A percentile compares a stretch with the other conserved stretches of the same genome.
These are phyloP conservation scores for Anthophora plumipes DNA, from an alignment of 2,888 invertebrate genomes.

Conservation along the genomic window DNA sequence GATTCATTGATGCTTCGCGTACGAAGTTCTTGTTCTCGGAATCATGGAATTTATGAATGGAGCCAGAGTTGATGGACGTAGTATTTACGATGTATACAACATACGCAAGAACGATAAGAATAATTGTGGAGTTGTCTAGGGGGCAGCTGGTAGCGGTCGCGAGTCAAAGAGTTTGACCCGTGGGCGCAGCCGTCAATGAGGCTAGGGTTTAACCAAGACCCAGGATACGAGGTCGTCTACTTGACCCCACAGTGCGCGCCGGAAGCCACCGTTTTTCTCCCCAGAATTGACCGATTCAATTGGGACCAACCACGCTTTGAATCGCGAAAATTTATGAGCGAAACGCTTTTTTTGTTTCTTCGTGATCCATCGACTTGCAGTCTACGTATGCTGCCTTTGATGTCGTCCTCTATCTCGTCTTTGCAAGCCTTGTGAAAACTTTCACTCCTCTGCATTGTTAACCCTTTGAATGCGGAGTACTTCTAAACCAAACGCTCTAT, in stretches of 20 bases:
- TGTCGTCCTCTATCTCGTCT: no score
- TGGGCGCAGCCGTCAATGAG: constrained; percentile 77
- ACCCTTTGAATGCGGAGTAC: no score
- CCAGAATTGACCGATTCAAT: constrained; percentile 78
- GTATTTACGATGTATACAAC: constrained; percentile 29
- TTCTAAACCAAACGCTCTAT: no score
- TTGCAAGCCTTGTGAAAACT: no score
- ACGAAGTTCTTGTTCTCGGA: constrained; percentile 41
- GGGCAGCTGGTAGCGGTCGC: constrained; percentile 82
- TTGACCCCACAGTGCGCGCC: constrained; percentile 83
- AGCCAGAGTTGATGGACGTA: constrained; percentile 48
- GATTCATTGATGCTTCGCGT: constrained; percentile 37
- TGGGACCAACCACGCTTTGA: constrained; percentile 62
- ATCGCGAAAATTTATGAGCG: constrained; percentile 67
- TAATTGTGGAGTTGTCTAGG: constrained; percentile 73
- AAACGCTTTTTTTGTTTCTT: constrained; percentile 4
- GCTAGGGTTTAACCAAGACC: constrained; percentile 78
- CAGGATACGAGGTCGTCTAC: constrained; percentile 83
- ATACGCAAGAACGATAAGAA: constrained; percentile 53
- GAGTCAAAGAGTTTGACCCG: constrained; percentile 82
- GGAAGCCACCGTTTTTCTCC: constrained; percentile 83
- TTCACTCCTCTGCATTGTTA: no score
- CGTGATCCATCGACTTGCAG: neutral
- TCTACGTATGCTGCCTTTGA: no score
- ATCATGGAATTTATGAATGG: constrained; percentile 64